Evolutionary conservation across 2,113 vertebrate genomes (phyloP).

Genomic region (Dunckerocampus dactyliophorus): DNA sequence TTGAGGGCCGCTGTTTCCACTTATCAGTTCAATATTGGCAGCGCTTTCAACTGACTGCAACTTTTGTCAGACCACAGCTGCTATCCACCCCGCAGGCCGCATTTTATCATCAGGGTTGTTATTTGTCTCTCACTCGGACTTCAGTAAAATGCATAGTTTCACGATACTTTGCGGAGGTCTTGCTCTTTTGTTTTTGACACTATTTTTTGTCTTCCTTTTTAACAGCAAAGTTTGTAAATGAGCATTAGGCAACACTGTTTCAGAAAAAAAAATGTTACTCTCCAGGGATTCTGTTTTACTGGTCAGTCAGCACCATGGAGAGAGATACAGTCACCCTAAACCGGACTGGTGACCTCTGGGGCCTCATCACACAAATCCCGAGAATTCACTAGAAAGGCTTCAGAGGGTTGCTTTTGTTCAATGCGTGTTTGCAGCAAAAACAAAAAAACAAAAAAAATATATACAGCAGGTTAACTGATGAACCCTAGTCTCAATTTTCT

Average conservation of each 20-base stretch:
- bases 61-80: background rate
- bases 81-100: background rate
- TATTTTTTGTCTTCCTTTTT: no score
- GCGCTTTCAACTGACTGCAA: slow-evolving; percentile 8
- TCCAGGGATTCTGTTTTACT: background rate
- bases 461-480: background rate
- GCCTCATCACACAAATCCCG: slow-evolving; percentile 25
- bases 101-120: background rate
- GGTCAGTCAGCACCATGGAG: slow-evolving; percentile 70
- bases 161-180: no score
- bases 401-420: slow-evolving; percentile 31
- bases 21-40: slow-evolving; percentile 43
- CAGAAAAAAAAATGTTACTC: background rate
- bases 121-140: background rate
- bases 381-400: slow-evolving; percentile 55
- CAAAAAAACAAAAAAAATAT: background rate
- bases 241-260: background rate
- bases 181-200: no score
- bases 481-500: background rate
- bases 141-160: no score
- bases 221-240: background rate
- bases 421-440: background rate
- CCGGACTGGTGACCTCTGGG: slow-evolving; percentile 43
- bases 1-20: slow-evolving; percentile 37
- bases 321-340: slow-evolving; percentile 42